Conservation (phyloP, 2,113 vertebrate genomes). For the Cariama cristata region DNA sequence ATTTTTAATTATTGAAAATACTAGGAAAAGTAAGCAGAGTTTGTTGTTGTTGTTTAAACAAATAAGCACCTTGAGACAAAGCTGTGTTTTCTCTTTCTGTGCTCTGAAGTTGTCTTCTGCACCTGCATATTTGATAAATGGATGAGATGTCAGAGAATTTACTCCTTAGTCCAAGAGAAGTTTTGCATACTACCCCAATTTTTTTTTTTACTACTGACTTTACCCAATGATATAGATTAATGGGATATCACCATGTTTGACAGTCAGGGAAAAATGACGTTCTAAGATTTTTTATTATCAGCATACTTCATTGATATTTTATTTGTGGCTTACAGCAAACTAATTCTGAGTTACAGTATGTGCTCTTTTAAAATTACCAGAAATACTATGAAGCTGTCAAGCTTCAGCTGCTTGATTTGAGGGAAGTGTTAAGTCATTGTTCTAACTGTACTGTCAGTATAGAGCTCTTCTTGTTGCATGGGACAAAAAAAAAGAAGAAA, state of each 20-base stretch:
- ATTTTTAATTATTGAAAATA: not conserved
- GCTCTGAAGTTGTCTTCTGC: not conserved
- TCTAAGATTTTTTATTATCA: not conserved
- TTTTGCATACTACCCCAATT: not conserved
- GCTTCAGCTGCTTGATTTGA: not conserved
- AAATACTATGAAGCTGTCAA: constrained; percentile 9
- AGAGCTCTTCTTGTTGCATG: not conserved
- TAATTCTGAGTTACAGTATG: not conserved
- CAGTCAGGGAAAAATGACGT: not conserved
- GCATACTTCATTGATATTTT: constrained; percentile 18
- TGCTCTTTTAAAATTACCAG: not conserved
- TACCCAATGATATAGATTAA: not conserved
- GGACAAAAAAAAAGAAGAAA: not conserved
- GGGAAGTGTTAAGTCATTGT: not conserved
- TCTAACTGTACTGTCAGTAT: not conserved
- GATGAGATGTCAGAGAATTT: not conserved
- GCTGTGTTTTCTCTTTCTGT: not conserved
- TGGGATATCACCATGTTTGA: not conserved
- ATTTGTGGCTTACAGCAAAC: not conserved
- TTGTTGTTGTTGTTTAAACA: not conserved
- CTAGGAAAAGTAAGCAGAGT: not conserved
- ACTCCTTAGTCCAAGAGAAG: not conserved
- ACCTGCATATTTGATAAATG: not conserved
- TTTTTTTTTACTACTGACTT: not conserved
- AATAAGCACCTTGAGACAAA: not conserved